phyloP scores from a whole-genome alignment of 2,113 vertebrate genomes.

The Megaceryle maxima region DNA sequence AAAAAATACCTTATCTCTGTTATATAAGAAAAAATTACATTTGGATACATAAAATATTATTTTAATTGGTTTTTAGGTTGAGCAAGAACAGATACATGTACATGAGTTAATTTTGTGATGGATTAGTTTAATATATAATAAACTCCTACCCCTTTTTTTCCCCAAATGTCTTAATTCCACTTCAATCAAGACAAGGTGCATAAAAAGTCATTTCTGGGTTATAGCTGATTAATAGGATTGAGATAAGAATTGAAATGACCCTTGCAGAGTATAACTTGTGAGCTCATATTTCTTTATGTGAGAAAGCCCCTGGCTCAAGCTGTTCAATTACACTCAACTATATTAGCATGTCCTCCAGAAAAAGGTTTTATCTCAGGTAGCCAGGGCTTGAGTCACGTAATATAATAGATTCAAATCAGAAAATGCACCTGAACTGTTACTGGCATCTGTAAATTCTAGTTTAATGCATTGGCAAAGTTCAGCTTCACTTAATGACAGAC shows the following conservation, averaged over 20 bases:
- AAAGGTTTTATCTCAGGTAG: neutral
- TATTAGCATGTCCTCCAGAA: neutral
- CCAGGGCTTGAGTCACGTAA: neutral
- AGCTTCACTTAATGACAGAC: neutral
- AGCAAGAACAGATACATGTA: rapidly evolving
- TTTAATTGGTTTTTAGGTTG: neutral
- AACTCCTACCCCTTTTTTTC: neutral
- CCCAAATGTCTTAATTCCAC: neutral
- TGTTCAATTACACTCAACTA: neutral
- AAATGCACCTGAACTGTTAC: neutral
- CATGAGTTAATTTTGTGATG: neutral
- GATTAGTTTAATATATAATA: neutral
- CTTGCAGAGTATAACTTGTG: neutral
- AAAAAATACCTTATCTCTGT: neutral
- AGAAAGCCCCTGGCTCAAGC: neutral
- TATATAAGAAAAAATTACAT: neutral
- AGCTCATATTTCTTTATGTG: rapidly evolving
- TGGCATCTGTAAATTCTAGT: neutral
- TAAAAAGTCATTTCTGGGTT: neutral
- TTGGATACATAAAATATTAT: neutral
- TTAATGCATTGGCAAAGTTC: neutral
- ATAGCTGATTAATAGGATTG: neutral
- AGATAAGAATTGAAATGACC: neutral
- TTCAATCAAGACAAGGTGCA: neutral
- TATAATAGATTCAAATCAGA: neutral